phyloP scores from a whole-genome alignment of 2,113 vertebrate species.

The Elanus axillaris region DNA sequence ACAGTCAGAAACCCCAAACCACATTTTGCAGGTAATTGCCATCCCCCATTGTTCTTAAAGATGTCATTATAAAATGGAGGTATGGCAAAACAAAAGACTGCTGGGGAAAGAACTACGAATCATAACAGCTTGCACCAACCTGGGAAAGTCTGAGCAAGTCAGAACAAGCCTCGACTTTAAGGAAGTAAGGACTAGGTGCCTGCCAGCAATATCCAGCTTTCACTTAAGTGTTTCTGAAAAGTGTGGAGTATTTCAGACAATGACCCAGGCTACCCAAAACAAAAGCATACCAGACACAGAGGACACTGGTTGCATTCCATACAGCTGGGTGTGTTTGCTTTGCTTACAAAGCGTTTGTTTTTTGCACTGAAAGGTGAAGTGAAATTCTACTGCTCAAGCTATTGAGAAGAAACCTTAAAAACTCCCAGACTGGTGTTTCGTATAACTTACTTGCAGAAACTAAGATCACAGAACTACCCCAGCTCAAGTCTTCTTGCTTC shows the following conservation, averaged over 20 bases:
- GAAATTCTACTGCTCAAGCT: background rate
- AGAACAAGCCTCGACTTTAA: background rate
- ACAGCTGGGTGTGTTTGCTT: background rate
- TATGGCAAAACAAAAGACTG: background rate
- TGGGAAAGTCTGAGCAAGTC: background rate
- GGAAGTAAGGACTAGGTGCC: background rate
- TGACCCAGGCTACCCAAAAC: background rate
- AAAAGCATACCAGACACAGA: background rate
- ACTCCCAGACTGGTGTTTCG: background rate
- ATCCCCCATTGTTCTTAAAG: background rate
- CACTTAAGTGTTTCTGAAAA: background rate
- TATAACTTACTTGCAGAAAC: background rate
- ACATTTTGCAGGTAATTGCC: background rate
- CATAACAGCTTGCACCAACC: background rate
- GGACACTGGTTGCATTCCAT: background rate
- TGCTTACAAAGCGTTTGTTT: background rate
- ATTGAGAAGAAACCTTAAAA: background rate
- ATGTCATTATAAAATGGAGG: background rate
- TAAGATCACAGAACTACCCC: background rate
- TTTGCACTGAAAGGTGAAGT: background rate
- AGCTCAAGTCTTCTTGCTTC: background rate
- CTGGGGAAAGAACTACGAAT: background rate
- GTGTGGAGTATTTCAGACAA: background rate
- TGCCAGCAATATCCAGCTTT: background rate
- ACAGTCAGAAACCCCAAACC: background rate